A percentile compares a stretch with the other conserved stretches of the same genome.
These are phyloP conservation scores for Clamator glandarius DNA, from an alignment of 2,797 vertebrate species.

Conservation along the genomic window DNA sequence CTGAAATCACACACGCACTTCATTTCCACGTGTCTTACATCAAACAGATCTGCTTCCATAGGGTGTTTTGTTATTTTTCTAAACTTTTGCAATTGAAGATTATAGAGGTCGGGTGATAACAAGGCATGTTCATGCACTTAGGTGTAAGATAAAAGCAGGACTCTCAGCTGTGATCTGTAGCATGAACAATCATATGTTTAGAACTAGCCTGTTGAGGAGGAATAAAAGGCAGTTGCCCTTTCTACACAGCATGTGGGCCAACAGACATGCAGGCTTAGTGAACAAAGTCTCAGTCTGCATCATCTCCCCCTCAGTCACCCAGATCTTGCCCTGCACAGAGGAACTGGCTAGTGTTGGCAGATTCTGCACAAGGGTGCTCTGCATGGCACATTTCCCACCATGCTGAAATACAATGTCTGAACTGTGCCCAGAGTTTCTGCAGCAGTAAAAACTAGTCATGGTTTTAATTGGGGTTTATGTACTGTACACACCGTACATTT, in stretches of 20 bases:
- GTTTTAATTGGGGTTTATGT: background rate
- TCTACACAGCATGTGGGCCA: background rate
- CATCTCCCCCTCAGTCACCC: background rate
- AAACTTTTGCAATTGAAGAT: background rate
- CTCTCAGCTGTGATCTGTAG: background rate
- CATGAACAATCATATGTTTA: background rate
- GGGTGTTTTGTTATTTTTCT: background rate
- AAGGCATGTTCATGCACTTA: rapidly evolving
- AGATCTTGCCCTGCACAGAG: background rate
- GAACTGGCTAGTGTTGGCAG: conserved; percentile 18
- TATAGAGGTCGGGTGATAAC: background rate
- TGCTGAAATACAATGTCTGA: background rate
- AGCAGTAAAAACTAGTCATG: background rate
- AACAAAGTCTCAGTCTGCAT: background rate
- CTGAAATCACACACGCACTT: background rate
- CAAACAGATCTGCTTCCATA: background rate
- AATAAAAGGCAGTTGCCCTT: background rate
- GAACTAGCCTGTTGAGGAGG: background rate
- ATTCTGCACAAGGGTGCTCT: background rate
- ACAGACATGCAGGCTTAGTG: background rate
- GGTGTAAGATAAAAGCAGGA: background rate
- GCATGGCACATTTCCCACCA: conserved; percentile 26
- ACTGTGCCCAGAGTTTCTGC: conserved; percentile 8
- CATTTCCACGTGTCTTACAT: background rate
- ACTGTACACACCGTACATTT: background rate